Percentiles rank a stretch among this genome's conserved stretches.
phyloP scores from a whole-genome alignment of 23 tunicate species.

The Halocynthia aurantium region DNA sequence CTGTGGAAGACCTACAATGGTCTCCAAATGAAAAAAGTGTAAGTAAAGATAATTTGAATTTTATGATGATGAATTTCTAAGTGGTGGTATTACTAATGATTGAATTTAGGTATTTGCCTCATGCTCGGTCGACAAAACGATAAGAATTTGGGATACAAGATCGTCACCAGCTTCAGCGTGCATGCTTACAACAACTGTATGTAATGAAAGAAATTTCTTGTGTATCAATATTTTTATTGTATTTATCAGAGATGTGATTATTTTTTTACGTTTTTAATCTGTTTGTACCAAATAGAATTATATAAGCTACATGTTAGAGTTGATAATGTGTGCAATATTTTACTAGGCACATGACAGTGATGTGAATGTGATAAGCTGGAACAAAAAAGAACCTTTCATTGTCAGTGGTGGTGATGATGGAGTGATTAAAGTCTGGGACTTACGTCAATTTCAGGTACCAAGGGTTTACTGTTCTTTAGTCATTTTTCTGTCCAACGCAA shows the following conservation, averaged over 20 bases:
- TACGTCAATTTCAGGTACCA: conserved; percentile 53
- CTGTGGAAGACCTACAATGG: conserved; percentile 97
- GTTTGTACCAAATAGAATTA: not conserved
- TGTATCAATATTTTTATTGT: not conserved
- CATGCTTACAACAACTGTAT: conserved; percentile 46
- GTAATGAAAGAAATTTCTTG: not conserved
- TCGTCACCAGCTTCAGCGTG: conserved; percentile 70
- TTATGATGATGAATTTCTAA: not conserved
- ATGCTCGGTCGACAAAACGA: conserved; percentile 81
- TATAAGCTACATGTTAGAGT: not conserved
- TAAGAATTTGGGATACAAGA: conserved; percentile 81
- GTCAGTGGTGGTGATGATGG: conserved; percentile 96
- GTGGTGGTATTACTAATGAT: not conserved
- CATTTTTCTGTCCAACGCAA: too few species aligned
- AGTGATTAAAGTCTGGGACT: conserved; percentile 85
- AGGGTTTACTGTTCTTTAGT: not conserved
- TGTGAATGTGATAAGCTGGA: conserved; percentile 97
- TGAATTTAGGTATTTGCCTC: conserved; percentile 69
- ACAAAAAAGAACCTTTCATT: conserved; percentile 81
- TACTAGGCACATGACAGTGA: conserved; percentile 70
- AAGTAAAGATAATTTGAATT: not conserved
- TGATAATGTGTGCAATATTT: too few species aligned
- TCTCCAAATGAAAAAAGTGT: conserved; percentile 82
- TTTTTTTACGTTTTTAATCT: not conserved
- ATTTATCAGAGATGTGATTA: not conserved